phyloP scores from a whole-genome alignment of 2,113 vertebrate species.

The Rhodinocichla rosea region DNA sequence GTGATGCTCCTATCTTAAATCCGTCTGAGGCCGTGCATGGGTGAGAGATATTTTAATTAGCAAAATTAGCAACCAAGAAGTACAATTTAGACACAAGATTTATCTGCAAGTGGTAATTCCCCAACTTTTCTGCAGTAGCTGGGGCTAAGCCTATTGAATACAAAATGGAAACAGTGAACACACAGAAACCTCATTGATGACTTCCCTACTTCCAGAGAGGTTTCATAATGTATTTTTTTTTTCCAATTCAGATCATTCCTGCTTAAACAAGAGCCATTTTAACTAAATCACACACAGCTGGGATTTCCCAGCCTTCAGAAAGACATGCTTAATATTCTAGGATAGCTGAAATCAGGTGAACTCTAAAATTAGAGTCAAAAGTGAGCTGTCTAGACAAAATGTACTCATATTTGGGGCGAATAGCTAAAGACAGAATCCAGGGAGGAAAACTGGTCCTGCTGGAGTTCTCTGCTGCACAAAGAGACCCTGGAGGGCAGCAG shows the following conservation, averaged over 20 bases:
- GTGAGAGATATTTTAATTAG: slow-evolving; percentile 46
- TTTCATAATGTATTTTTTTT: neutral
- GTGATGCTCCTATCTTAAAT: neutral
- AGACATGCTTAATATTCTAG: neutral
- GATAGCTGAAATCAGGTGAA: neutral
- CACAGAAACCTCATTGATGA: neutral
- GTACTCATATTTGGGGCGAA: neutral
- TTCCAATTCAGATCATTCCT: neutral
- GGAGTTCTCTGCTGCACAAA: neutral
- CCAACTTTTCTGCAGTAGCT: neutral
- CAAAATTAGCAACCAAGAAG: slow-evolving; percentile 40
- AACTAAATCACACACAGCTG: neutral
- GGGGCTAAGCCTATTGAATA: neutral
- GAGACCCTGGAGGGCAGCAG: neutral
- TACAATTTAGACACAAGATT: neutral
- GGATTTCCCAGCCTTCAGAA: neutral
- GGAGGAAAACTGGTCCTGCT: neutral
- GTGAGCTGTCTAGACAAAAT: neutral
- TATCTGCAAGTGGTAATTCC: slow-evolving; percentile 1
- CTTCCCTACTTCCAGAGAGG: neutral
- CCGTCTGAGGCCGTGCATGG: neutral
- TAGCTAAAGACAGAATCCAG: neutral
- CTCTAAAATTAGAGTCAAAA: neutral
- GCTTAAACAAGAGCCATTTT: neutral
- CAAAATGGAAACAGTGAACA: neutral